Evolutionary conservation across 1,140 invertebrate genomes (phyloP).

Genomic region (Philotrypesis tridentata): DNA sequence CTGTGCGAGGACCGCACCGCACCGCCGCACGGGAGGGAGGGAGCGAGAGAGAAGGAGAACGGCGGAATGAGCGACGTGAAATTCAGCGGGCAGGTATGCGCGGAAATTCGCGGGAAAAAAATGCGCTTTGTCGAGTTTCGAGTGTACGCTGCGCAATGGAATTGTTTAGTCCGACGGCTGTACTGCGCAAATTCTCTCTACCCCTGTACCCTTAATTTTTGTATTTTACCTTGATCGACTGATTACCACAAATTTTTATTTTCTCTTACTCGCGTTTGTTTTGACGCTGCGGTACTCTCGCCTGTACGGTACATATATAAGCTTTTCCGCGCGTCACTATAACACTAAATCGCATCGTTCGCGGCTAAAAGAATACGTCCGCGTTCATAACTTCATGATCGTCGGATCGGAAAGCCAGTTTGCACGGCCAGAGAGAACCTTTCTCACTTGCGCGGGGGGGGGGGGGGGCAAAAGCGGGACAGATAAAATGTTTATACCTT

Average conservation of each 20-base stretch:
- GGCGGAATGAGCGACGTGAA: not conserved
- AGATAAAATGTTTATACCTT: not conserved
- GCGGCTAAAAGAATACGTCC: not conserved
- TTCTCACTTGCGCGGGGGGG: no score
- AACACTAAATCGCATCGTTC: not conserved
- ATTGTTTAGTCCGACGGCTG: not conserved
- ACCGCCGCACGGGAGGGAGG: no score
- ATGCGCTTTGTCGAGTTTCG: not conserved
- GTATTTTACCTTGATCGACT: no score
- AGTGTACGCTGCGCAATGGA: not conserved
- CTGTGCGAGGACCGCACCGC: not conserved
- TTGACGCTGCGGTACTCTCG: no score
- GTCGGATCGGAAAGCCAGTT: not conserved
- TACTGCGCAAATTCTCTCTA: not conserved
- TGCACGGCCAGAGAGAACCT: not conserved
- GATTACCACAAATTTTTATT: no score
- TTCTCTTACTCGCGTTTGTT: no score
- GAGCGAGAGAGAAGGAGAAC: not conserved
- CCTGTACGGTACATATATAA: not conserved
- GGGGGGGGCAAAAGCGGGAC: not conserved
- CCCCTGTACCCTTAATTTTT: no score
- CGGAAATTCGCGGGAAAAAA: not conserved
- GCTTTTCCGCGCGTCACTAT: not conserved
- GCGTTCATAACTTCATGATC: not conserved
- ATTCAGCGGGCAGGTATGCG: not conserved